A percentile compares a stretch with the other conserved stretches of the same genome.
Evolutionary conservation across 2,888 invertebrate species (phyloP).

Genomic region (Amphiduros pacificus): DNA sequence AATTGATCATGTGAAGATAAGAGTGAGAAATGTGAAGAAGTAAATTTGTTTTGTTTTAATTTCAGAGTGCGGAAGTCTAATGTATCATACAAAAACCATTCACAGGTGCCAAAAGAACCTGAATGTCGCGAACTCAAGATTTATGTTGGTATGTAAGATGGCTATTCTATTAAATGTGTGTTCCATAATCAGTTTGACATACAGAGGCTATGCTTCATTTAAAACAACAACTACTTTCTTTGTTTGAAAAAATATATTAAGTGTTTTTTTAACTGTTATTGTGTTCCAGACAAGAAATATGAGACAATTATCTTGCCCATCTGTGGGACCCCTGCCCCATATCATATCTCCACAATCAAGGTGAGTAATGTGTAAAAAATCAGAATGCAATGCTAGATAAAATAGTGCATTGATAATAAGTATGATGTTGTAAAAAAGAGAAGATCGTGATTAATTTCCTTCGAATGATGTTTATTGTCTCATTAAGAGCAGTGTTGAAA

Average conservation of each 20-base stretch:
- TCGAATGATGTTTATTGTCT: neutral
- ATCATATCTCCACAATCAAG: constrained; percentile 98
- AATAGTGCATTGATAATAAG: no score
- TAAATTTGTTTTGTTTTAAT: neutral
- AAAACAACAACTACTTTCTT: no score
- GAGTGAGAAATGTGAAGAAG: neutral
- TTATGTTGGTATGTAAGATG: constrained; percentile 71
- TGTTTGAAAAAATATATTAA: no score
- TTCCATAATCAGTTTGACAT: no score
- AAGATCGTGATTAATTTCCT: neutral
- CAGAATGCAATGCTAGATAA: no score
- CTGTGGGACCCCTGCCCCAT: constrained; percentile 94
- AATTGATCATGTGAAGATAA: neutral
- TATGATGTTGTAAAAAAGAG: no score
- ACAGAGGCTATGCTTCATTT: no score
- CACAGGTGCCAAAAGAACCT: constrained; percentile 75
- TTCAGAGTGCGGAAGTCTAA: constrained; percentile 34
- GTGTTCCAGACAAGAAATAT: constrained; percentile 82
- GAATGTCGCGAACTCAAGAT: constrained; percentile 93
- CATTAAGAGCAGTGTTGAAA: neutral
- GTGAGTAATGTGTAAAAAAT: no score
- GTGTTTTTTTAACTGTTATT: neutral
- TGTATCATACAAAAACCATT: constrained; percentile 30
- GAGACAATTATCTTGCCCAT: constrained; percentile 98
- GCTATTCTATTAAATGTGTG: neutral